Evolutionary conservation across 2,113 vertebrate genomes (phyloP).

Genomic region (human (Homo sapiens)): DNA sequence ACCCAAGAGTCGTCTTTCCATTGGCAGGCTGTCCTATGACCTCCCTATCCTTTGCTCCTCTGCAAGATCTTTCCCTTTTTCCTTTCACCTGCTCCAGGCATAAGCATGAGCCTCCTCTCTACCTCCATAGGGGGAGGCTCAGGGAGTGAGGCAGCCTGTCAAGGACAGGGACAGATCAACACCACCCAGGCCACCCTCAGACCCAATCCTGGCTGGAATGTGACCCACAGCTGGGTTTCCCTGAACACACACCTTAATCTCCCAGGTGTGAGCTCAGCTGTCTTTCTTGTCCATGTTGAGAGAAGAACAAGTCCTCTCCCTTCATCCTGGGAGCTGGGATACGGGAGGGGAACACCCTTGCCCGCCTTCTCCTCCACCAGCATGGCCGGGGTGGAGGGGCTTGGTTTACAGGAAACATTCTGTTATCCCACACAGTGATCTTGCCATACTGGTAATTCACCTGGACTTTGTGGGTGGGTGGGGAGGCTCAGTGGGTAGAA

Average conservation of each 20-base stretch:
- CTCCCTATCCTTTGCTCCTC: neutral
- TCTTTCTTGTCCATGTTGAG: neutral
- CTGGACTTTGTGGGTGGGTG: neutral
- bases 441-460: neutral
- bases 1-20: neutral
- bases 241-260: neutral
- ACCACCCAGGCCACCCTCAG: neutral
- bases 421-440: neutral
- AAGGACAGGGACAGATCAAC: neutral
- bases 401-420: neutral
- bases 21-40: fast-evolving
- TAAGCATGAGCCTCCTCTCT: neutral
- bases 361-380: neutral
- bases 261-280: neutral
- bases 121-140: neutral
- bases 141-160: neutral
- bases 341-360: neutral
- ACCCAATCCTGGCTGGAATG: neutral
- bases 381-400: neutral
- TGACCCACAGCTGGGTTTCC: neutral
- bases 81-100: neutral
- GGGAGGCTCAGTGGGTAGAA: neutral
- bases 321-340: neutral
- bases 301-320: neutral
- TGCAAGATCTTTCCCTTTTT: neutral